phyloP scores from a whole-genome alignment of 2,888 invertebrate species.

The Trichogramma evanescens region DNA sequence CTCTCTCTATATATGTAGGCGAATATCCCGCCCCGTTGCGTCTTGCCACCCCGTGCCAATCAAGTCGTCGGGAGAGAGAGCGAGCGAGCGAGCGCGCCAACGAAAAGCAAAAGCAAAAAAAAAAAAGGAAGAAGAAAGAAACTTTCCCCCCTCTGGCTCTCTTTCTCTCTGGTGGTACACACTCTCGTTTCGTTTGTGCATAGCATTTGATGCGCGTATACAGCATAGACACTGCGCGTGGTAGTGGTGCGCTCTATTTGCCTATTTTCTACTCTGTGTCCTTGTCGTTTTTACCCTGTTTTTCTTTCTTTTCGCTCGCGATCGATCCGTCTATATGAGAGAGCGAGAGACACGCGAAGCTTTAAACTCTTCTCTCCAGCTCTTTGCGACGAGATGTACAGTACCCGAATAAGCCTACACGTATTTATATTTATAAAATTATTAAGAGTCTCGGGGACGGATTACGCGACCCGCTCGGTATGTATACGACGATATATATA shows the following conservation, averaged over 20 bases:
- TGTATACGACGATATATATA: too few relatives aligned
- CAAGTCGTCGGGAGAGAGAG: constrained; percentile 8
- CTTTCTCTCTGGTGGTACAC: constrained; percentile 1
- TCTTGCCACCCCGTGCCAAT: background rate
- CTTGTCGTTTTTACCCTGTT: constrained; percentile 1
- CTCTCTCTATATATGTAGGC: too few relatives aligned
- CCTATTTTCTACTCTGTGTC: constrained; percentile 6
- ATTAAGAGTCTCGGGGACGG: too few relatives aligned
- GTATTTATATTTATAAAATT: too few relatives aligned
- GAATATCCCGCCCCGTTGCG: too few relatives aligned
- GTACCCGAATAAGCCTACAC: too few relatives aligned
- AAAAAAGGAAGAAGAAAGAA: background rate
- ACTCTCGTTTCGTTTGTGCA: background rate
- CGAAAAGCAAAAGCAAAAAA: constrained; percentile 8
- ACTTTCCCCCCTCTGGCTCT: constrained; percentile 10
- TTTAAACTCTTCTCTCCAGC: too few relatives aligned
- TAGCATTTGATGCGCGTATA: too few relatives aligned
- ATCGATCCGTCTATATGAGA: background rate
- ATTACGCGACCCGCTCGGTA: too few relatives aligned
- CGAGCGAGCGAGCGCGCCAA: constrained; percentile 8
- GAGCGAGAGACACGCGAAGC: too few relatives aligned
- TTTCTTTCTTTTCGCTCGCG: constrained; percentile 3
- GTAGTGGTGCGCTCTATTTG: background rate
- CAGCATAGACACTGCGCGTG: too few relatives aligned
- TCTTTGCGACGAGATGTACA: too few relatives aligned